These are phyloP conservation scores for Casuarius casuarius DNA, from an alignment of 2,113 vertebrate species.

Conservation along the genomic window DNA sequence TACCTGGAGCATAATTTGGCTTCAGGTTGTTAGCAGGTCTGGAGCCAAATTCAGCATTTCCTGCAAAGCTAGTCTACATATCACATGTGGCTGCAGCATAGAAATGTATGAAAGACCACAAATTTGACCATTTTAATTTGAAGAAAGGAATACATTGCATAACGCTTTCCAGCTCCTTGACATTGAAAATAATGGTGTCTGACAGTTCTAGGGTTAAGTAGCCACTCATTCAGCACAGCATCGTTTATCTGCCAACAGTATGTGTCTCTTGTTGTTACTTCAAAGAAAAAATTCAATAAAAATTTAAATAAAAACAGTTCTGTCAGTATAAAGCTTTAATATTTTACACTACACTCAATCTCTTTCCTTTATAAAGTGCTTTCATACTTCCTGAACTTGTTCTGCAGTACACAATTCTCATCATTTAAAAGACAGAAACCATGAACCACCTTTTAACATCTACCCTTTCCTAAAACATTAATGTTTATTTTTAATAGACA, in stretches of 20 bases:
- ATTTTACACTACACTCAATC: slow-evolving; percentile 52
- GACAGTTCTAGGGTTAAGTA: slow-evolving; percentile 72
- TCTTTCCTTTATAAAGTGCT: slow-evolving; percentile 61
- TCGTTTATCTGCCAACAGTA: slow-evolving; percentile 60
- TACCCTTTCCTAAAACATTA: slow-evolving; percentile 55
- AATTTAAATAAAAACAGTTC: slow-evolving; percentile 72
- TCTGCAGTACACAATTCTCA: slow-evolving; percentile 40
- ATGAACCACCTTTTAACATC: slow-evolving; percentile 60
- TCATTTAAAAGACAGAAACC: slow-evolving; percentile 54
- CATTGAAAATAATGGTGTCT: slow-evolving; percentile 62
- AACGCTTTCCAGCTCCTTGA: slow-evolving; percentile 47
- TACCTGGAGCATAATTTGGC: slow-evolving; percentile 33
- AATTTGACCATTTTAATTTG: slow-evolving; percentile 59
- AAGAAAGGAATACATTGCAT: slow-evolving; percentile 47
- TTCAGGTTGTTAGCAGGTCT: slow-evolving; percentile 23
- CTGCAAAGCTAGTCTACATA: slow-evolving; percentile 41
- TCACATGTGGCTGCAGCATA: slow-evolving; percentile 14
- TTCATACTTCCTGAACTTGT: slow-evolving; percentile 50
- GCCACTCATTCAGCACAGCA: slow-evolving; percentile 57
- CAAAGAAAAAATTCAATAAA: slow-evolving; percentile 69
- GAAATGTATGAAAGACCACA: slow-evolving; percentile 48
- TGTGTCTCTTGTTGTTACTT: slow-evolving; percentile 69
- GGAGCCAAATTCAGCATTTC: slow-evolving; percentile 44
- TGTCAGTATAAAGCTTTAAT: slow-evolving; percentile 66
- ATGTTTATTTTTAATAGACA: slow-evolving; percentile 70